These are phyloP conservation scores for Battus philenor DNA, from an alignment of 1,140 invertebrate genomes.

Conservation along the genomic window DNA sequence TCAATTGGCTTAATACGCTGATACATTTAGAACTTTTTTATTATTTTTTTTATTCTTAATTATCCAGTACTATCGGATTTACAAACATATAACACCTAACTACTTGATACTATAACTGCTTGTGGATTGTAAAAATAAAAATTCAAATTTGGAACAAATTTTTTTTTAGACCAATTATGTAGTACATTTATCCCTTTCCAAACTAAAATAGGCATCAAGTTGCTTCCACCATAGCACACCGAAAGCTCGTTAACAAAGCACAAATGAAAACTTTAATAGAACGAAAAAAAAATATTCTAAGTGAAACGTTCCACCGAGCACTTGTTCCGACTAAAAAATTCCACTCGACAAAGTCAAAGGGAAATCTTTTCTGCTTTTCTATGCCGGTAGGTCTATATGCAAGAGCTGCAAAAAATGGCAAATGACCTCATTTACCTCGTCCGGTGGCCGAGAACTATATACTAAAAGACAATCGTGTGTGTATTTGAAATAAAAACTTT, in stretches of 20 bases:
- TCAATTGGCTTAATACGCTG: too few relatives aligned
- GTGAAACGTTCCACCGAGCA: slow-evolving; percentile 2
- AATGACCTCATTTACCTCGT: slow-evolving; percentile 14
- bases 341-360: slow-evolving; percentile 12
- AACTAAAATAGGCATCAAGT: too few relatives aligned
- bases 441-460: slow-evolving; percentile 10
- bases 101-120: too few relatives aligned
- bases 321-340: slow-evolving; percentile 6
- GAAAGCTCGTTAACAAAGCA: slow-evolving; percentile 5
- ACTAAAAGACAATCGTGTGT: slow-evolving; percentile 5
- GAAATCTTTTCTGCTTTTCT: slow-evolving; percentile 16
- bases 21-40: too few relatives aligned
- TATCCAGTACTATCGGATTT: too few relatives aligned
- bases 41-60: too few relatives aligned
- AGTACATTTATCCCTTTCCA: too few relatives aligned
- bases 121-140: too few relatives aligned
- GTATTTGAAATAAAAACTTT: slow-evolving; percentile 14
- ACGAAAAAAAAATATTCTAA: slow-evolving; percentile 5
- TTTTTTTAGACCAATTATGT: too few relatives aligned
- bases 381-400: slow-evolving; percentile 8
- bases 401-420: slow-evolving; percentile 18
- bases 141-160: too few relatives aligned
- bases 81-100: too few relatives aligned
- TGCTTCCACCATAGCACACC: too few relatives aligned
- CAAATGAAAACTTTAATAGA: slow-evolving; percentile 1